Base-by-base conservation (phyloP, 2,797 vertebrate genomes). In the Poecilia wingei region DNA sequence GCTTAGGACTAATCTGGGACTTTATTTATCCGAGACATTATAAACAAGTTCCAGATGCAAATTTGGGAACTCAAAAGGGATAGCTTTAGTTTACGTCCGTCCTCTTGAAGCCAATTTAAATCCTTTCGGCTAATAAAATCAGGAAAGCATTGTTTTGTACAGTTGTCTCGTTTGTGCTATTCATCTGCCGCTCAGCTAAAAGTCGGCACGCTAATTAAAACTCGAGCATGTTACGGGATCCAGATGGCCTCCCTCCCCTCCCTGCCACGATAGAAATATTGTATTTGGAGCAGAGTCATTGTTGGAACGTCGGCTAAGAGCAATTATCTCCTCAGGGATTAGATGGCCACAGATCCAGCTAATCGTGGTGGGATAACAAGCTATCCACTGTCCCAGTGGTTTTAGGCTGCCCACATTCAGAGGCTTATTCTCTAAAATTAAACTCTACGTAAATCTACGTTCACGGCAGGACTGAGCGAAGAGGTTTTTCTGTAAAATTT, bases 321-420 rank as follows among this genome's bases (percentile, higher is more conserved):
- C 86, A 83, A 89, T 93, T 94, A 93, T 95, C 91, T 90, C 85
- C 81, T 91, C 82, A 91, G 91, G 90, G 94, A 94, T 95, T 94
- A 94, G 84, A 79, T 86, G 81, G 86, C 89, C 84, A 87, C 87
- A 86, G 92, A 93, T 92, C 87, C 85, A 91, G 89, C 89, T 93
- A 93, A 95, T 94, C 89, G 83, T 78, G 79, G 84, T 78, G 81
- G 87, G 88, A 93, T 93, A 92, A 93, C 91, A 83, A 88, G 87
- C 86, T 84, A 79, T 91, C 81, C 84, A 77, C 81, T 80, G 78
- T 79, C 82, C 79, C 82, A 39, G 66, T 73, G 83, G 81, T 76
- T 82, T 82, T 61, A 81, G 75, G 78, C 78, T 76, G 71, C 59
- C 79, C 79, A 81, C 69, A 81, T 72, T 81, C 13, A 72, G 79